A percentile compares a stretch with the other conserved stretches of the same genome.
These are phyloP conservation scores for Phodopus roborovskii DNA, from an alignment of 2,113 vertebrate genomes.

Conservation along the genomic window DNA sequence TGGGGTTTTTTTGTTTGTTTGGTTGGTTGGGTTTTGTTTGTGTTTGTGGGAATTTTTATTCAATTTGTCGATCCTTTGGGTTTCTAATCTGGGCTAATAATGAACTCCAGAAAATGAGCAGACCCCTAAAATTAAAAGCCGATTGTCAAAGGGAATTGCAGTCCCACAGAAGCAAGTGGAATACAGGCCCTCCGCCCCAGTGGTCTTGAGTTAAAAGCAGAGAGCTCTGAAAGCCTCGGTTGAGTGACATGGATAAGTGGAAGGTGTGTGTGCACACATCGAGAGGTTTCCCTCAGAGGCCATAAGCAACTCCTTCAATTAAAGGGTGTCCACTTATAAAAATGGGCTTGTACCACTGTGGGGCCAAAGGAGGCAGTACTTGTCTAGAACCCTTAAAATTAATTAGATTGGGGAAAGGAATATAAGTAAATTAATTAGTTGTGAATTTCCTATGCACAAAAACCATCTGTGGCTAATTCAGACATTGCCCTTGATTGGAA, in stretches of 20 bases:
- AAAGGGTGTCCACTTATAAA: constrained; percentile 21
- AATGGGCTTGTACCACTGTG: neutral
- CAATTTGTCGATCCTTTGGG: neutral
- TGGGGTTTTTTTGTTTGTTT: neutral
- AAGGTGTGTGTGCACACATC: neutral
- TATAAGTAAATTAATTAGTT: constrained; percentile 46
- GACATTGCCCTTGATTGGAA: neutral
- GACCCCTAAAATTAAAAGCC: neutral
- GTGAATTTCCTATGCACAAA: constrained; percentile 11
- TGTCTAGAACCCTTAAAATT: constrained; percentile 50
- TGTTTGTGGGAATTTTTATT: no score
- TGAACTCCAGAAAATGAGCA: neutral
- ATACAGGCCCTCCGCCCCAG: neutral
- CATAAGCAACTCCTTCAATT: constrained; percentile 22
- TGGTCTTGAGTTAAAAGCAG: neutral
- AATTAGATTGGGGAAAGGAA: constrained; percentile 31
- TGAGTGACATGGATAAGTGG: neutral
- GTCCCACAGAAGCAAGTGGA: neutral
- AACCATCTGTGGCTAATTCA: neutral
- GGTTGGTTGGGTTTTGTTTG: no score
- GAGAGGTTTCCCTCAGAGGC: neutral
- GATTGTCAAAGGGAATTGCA: neutral
- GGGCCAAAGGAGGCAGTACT: constrained; percentile 28
- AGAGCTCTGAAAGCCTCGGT: neutral
- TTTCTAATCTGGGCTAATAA: neutral